Base-by-base conservation (phyloP, 2,888 invertebrate species). In the Hetaerina titia region DNA sequence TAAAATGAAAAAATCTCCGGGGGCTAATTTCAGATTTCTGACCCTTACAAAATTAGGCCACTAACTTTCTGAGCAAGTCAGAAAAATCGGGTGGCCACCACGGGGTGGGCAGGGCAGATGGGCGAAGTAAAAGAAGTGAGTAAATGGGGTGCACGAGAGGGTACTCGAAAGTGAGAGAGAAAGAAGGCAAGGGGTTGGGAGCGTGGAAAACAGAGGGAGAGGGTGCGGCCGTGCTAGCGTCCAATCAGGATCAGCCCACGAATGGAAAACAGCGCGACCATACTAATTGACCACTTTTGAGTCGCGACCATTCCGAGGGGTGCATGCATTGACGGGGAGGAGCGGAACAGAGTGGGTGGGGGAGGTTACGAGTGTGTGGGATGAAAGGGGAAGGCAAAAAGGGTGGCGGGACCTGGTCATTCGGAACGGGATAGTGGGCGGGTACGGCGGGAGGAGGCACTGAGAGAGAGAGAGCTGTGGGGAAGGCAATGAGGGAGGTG, bases 211-310 rank as follows among this genome's bases (percentile, higher is more conserved):
- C 15, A 56, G 19, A n/a, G 69, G 13, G 22, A 31, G 11, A 31
- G 13, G 11, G 81, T 81, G 31, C 8, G 81, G 31, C 81, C 25
- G 31, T 60, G 31, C 45, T 45, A 45, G 45, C 2, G 58, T 22
- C 89, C 56, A 58, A 89, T 90, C 45, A 69, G 31, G 22, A 17
- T 90, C 90, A 64, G n/a, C 31, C 56, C 92, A 64, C 22, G 56
- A 92, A 92, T 92, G 92, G 69, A 69, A 92, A 92, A 92, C 92
- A 57, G n/a, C 64, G 64, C 63, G 64, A 90, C 45, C 64, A 64
- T n/a, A 64, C 90, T 90, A 90, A 90, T 90, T 90, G 90, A 64
- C 92, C 92, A 56, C 92, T 92, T 92, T 92, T 64, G 69, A 58
- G 22, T n/a, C 19, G 57, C 89, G 31, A 31, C 63, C 90, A 63